Base-by-base conservation (phyloP, 2,888 invertebrate species). In the Escarpia spicata region DNA sequence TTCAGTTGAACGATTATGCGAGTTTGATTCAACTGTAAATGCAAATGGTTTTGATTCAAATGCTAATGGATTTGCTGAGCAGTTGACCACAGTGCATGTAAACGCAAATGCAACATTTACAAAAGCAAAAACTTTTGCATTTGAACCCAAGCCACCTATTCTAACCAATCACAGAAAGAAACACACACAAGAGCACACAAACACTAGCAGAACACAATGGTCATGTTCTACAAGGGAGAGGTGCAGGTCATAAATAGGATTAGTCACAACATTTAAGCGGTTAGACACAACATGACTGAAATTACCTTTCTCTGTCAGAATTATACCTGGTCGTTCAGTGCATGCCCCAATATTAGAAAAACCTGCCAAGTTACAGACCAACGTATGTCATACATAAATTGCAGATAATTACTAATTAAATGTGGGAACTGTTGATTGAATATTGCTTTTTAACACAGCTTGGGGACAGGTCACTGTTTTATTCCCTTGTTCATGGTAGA, bases 51-150 rank as follows among this genome's bases (percentile, higher is more conserved):
- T 26, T 43, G 91, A 91, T 43, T 43, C 43, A 37, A n/a, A 91
- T 91, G 44, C 44, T 19, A 91, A 91, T 4, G 26, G n/a, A 26
- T 75, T 75, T 75, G 75, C 6, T 75, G 75, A 75, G n/a, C 19
- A 26, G 75, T 19, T 3, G 26, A 91, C 43, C 12, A 19, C 44
- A 91, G 6, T 91, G n/a, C 91, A 91, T 15, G 3, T 91, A 43
- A 19, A 75, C 19, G n/a, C 75, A 75, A 75, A 75, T 75, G 75
- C n/a, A n/a, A 75, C 75, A 75, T 75, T 91, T 91, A 31, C 43
- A 91, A 91, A 91, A 19, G 91, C 91, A 91, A 91, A 91, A 6
- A 37, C 91, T 31, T 31, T 19, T 91, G 44, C 19, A 91, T 31
- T n/a, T 43, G 37, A 44, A 19, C 44, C 43, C 91, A 91, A 31